Base-by-base conservation (phyloP, 2,113 vertebrate species). In the Saguinus imperator region DNA sequence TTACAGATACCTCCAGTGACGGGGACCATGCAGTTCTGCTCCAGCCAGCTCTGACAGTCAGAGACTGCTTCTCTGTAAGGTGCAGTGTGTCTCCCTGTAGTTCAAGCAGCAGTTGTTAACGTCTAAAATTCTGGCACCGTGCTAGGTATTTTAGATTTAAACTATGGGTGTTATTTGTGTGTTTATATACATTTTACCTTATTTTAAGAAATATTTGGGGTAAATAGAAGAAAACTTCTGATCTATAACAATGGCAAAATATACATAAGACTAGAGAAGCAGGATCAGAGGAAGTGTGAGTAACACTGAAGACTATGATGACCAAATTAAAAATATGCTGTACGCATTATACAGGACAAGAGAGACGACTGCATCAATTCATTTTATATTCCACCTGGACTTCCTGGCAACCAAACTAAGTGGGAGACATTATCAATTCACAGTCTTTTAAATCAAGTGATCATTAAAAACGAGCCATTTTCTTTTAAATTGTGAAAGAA, bases 371-470 rank as follows among this genome's bases (percentile, higher is more conserved):
- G 6, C 64, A 35, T 72, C 43, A 45, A 8, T 80, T 82, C 25
- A 29, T 89, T 91, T 73, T 17, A 13, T 89, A 32, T 86, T 92
- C 92, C 64, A 88, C 37, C 52, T 66, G 29, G 77, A 48, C 48
- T 89, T 95, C 43, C 79, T 94, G 35, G 27, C 37, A 85, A 20
- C 55, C 87, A 95, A 81, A 80, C 14, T 37, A 66, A 87, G 79
- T 66, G 52, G n/a, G 23, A 73, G 32, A 43, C 32, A n/a, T 40
- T 55, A 13, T 50, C 32, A 68, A 8, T n/a, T 94, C 40, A 87
- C n/a, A 43, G 25, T n/a, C 32, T 70, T 96, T 75, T 55, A 89
- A 82, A 82, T 52, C 48, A 76, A 87, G 48, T 87, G 58, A 61
- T 94, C n/a, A 2, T 61, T 43, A 66, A 52, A 52, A 55, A 37